Percentiles rank a stretch among this genome's conserved stretches.
phyloP scores from a whole-genome alignment of 2,797 vertebrate genomes.

The Danionella dracula region DNA sequence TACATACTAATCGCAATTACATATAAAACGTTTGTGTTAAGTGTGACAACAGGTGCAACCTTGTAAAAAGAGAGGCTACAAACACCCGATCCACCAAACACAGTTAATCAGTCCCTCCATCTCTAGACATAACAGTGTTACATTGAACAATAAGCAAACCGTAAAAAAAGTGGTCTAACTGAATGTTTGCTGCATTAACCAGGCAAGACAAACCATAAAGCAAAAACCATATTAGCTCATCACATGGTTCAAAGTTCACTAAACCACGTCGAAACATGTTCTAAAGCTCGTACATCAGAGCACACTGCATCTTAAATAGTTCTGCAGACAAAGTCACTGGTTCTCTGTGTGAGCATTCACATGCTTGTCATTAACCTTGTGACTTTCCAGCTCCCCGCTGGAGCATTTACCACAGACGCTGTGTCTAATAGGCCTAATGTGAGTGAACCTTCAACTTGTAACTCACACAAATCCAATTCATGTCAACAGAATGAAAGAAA shows the following conservation, averaged over 20 bases:
- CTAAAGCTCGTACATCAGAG: background rate
- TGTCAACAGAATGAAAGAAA: conserved; percentile 4
- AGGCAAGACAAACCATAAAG: background rate
- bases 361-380: conserved; percentile 12
- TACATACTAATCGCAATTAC: too few relatives aligned
- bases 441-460: conserved; percentile 19
- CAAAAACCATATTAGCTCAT: conserved; percentile 6
- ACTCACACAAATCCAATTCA: conserved; percentile 39
- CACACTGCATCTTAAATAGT: background rate
- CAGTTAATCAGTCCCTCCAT: too few relatives aligned
- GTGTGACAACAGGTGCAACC: too few relatives aligned
- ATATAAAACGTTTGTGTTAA: too few relatives aligned
- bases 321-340: background rate
- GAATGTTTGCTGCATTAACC: background rate
- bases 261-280: conserved; percentile 1
- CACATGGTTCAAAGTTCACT: conserved; percentile 23
- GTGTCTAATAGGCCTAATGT: conserved; percentile 24
- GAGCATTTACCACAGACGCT: conserved; percentile 12
- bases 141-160: too few relatives aligned
- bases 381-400: conserved; percentile 1
- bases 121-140: too few relatives aligned
- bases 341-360: conserved; percentile 5
- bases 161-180: too few relatives aligned
- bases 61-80: too few relatives aligned
- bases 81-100: too few relatives aligned